These are phyloP conservation scores for Chrysemys picta DNA, from an alignment of 2,113 vertebrate genomes.

Conservation along the genomic window DNA sequence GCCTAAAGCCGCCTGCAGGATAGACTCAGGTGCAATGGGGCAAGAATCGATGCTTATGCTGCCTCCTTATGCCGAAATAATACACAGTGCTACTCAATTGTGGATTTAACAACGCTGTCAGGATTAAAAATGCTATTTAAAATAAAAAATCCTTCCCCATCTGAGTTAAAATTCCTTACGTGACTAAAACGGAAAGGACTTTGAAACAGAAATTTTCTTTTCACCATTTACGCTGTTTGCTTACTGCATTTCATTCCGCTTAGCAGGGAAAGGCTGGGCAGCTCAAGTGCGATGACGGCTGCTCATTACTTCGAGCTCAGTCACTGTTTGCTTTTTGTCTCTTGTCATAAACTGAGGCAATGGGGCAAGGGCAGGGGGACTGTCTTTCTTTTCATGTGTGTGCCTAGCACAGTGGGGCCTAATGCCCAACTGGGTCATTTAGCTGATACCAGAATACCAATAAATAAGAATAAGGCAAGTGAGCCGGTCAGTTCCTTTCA, in stretches of 20 bases:
- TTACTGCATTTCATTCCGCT: fast-evolving
- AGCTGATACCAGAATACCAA: background rate
- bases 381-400: background rate
- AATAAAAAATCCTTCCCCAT: background rate
- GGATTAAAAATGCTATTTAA: fast-evolving
- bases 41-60: background rate
- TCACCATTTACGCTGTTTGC: background rate
- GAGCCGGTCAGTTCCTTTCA: background rate
- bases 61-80: background rate
- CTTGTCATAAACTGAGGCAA: fast-evolving
- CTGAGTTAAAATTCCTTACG: fast-evolving
- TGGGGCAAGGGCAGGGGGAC: background rate
- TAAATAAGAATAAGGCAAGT: background rate
- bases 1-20: background rate
- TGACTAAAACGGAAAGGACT: background rate
- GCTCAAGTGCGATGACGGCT: too few relatives aligned
- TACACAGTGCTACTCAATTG: background rate
- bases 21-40: background rate
- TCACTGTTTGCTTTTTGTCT: background rate
- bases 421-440: background rate
- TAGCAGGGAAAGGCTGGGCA: fast-evolving
- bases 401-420: background rate
- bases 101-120: fast-evolving
- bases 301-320: background rate
- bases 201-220: background rate